phyloP scores from a whole-genome alignment of 2,113 vertebrate genomes.

The Phalacrocorax carbo region DNA sequence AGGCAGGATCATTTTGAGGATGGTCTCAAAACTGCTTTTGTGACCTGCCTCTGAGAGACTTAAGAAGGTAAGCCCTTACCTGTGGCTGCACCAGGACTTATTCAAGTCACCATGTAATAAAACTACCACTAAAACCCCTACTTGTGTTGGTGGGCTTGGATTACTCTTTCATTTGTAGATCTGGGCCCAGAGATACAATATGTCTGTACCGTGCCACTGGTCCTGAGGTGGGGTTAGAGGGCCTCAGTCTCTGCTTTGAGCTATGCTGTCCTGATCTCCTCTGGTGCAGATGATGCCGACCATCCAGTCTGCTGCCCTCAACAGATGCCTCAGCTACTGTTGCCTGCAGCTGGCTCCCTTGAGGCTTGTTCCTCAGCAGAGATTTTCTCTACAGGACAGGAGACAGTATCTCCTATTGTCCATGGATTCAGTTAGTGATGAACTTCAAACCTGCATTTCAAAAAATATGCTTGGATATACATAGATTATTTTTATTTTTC shows the following conservation, averaged over 20 bases:
- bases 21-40: neutral
- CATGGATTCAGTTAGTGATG: neutral
- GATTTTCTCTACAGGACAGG: neutral
- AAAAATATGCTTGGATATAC: neutral
- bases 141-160: neutral
- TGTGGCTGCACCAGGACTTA: neutral
- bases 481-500: neutral
- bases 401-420: neutral
- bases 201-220: neutral
- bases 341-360: neutral
- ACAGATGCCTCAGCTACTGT: fast-evolving
- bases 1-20: neutral
- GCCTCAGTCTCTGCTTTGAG: neutral
- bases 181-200: neutral
- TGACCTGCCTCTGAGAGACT: neutral
- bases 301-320: neutral
- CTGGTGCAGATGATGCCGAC: neutral
- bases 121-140: neutral
- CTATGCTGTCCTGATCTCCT: neutral
- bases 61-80: neutral
- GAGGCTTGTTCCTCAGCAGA: neutral
- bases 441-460: neutral
- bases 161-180: neutral
- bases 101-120: neutral
- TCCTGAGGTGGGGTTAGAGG: neutral